Percentiles rank a stretch among this genome's conserved stretches.
Evolutionary conservation across 1,140 invertebrate species (phyloP).

Genomic region (Drosophila arawakana): DNA sequence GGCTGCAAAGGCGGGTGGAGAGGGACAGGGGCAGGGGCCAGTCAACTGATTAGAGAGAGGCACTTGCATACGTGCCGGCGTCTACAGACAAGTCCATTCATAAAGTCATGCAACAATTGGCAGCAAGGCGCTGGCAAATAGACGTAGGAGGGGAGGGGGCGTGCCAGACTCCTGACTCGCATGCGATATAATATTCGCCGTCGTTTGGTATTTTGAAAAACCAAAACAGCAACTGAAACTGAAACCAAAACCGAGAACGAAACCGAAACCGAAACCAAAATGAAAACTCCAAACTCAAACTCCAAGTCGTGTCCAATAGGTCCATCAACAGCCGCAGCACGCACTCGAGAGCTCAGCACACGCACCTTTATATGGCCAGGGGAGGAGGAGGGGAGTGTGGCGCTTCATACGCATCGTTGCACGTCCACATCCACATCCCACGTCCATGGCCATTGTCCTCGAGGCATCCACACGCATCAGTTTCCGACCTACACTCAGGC

Average conservation of each 20-base stretch:
- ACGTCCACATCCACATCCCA: conserved; percentile 58
- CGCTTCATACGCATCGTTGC: conserved; percentile 66
- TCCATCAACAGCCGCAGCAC: conserved; percentile 75
- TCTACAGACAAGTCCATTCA: conserved; percentile 57
- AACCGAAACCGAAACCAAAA: conserved; percentile 66
- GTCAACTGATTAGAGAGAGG: conserved; percentile 52
- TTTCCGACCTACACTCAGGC: conserved; percentile 69
- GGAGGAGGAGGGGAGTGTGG: not conserved
- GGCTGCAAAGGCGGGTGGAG: conserved; percentile 8
- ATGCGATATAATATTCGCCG: conserved; percentile 28
- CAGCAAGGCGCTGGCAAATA: not conserved
- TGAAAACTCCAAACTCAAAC: conserved; percentile 46
- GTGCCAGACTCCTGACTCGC: conserved; percentile 69
- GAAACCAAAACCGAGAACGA: conserved; percentile 61
- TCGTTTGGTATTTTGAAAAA: conserved; percentile 61
- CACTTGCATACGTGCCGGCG: conserved; percentile 49
- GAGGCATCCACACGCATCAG: conserved; percentile 65
- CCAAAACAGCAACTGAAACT: conserved; percentile 21
- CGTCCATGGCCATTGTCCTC: conserved; percentile 70
- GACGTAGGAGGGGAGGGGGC: not conserved
- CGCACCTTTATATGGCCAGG: conserved; percentile 63
- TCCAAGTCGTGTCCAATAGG: conserved; percentile 62
- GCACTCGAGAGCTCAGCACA: conserved; percentile 53
- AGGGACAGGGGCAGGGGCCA: conserved; percentile 8
- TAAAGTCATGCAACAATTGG: conserved; percentile 71